Evolutionary conservation across 2,797 vertebrate species (phyloP), one percentile per base, ranked within the genome.

Genomic region (Pogonophryne albipinna): DNA sequence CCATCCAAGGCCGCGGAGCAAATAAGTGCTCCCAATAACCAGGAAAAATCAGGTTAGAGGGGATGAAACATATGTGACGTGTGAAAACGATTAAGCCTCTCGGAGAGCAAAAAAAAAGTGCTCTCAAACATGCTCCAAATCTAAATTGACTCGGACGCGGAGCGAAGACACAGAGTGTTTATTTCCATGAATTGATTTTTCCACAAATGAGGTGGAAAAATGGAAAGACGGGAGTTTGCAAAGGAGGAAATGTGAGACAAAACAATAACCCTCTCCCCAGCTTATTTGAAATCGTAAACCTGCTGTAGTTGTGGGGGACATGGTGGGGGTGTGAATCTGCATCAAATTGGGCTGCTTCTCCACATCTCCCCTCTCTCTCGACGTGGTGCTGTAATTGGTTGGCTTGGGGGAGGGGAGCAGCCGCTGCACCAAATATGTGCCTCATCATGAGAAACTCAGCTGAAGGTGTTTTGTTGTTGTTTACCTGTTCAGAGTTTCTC

Each of bases 151-250:
- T 87, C 52, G 74, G 90, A 90, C 71, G 71, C 68, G 13, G 55
- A 15, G 75, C 67, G 77, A 69, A 80, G 82, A 88, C 73, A 23
- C 75, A 17, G 34, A 70, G 87, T 89, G 87, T 93, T 93, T 91
- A 87, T 92, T 88, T 74, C 88, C 79, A 65, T 72, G 85, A 90
- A 93, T 91, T 89, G 84, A 92, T 91, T 92, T 91, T 87, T 78
- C 57, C 88, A 80, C 87, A 94, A 94, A 93, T 93, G 91, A 94
- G 90, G 88, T 90, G 88, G 89, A 88, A 92, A 92, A 92, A 88
- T 81, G 80, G 86, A 85, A 85, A 91, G 84, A 89, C 14, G 67
- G 83, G 85, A 82, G 84, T 90, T 88, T 88, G 80, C 71, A 20
- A 57, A 72, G 85, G 83, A 86, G 83, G 87, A 86, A 89, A 87